Evolutionary conservation across 2,888 invertebrate genomes (phyloP).

Genomic region (Lepidochitona cinerea): DNA sequence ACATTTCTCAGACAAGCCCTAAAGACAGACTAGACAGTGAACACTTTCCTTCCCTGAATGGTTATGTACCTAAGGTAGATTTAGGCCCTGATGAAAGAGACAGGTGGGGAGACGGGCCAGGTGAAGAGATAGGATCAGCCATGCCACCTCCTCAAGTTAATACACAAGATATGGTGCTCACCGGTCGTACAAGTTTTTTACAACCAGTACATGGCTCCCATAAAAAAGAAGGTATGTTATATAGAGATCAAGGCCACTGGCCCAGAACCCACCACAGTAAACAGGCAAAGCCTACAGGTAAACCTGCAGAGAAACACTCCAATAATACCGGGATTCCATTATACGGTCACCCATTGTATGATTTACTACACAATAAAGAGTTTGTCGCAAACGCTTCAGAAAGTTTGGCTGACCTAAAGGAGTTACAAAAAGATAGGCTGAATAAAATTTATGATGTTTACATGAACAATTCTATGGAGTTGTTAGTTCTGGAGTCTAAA

Average conservation of each 20-base stretch:
- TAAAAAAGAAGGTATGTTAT: background rate
- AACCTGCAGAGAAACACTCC: background rate
- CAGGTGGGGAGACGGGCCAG: background rate
- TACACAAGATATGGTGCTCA: background rate
- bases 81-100: background rate
- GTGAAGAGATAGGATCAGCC: background rate
- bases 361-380: background rate
- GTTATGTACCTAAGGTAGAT: background rate
- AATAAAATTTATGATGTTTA: constrained; percentile 10
- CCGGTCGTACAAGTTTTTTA: background rate
- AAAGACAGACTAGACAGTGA: background rate
- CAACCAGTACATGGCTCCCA: background rate
- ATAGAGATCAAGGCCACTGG: background rate
- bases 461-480: constrained; percentile 10
- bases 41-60: background rate
- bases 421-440: background rate
- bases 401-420: background rate
- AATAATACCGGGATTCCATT: background rate
- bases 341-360: background rate
- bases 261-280: background rate
- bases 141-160: background rate
- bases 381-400: constrained; percentile 2
- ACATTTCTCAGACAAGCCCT: background rate
- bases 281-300: background rate
- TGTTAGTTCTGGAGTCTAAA: background rate